These are phyloP conservation scores for Galeopterus variegatus DNA, from an alignment of 2,113 vertebrate genomes.

Conservation along the genomic window DNA sequence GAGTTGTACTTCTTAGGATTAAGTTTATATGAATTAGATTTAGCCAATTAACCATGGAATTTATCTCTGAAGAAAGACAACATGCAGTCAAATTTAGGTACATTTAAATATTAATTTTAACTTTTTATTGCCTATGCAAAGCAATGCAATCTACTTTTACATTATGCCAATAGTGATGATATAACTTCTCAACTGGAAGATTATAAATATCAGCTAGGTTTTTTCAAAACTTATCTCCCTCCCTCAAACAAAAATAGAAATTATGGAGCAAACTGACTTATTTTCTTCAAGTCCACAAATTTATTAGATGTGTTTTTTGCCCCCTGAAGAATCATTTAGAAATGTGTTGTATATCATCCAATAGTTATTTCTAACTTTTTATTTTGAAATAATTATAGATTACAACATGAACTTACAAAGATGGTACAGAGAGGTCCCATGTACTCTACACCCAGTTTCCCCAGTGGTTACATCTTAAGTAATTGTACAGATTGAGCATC, in stretches of 20 bases:
- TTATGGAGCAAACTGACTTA: not conserved
- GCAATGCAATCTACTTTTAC: not conserved
- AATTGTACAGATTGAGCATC: not conserved
- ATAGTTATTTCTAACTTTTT: not conserved
- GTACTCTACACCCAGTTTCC: not conserved
- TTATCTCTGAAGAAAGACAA: slow-evolving; percentile 2
- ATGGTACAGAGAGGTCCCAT: not conserved
- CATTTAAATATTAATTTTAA: slow-evolving; percentile 41
- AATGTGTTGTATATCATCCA: not conserved
- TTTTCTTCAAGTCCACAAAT: slow-evolving; percentile 1
- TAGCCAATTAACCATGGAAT: slow-evolving; percentile 9
- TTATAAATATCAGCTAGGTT: not conserved
- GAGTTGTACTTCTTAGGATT: not conserved
- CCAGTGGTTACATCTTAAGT: not conserved
- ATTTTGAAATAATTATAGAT: slow-evolving; percentile 46
- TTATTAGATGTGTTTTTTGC: not conserved
- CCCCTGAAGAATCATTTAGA: not conserved
- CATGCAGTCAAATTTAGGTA: not conserved
- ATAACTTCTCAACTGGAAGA: slow-evolving; percentile 9
- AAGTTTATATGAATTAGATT: slow-evolving; percentile 34
- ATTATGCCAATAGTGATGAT: not conserved
- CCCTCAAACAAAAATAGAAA: not conserved
- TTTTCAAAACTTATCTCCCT: not conserved
- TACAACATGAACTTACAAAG: not conserved
- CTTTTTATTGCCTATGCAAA: slow-evolving; percentile 1